Conservation (phyloP, 1,140 invertebrate genomes). For the Tyrophagus putrescentiae region DNA sequence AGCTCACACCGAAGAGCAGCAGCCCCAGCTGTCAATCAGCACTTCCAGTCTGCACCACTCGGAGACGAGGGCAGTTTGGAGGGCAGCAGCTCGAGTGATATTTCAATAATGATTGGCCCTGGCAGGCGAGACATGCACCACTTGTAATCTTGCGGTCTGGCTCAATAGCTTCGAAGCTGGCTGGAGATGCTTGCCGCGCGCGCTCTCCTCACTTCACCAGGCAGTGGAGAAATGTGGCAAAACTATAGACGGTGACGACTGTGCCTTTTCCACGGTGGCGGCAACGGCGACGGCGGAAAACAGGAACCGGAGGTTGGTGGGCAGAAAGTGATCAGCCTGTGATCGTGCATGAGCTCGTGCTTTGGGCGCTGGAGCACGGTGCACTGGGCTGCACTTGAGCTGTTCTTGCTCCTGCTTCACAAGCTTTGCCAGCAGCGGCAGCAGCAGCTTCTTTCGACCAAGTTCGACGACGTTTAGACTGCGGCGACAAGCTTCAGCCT, state of each 20-base stretch:
- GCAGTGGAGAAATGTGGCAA: neutral
- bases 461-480: neutral
- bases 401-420: no score
- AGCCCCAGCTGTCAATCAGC: conserved; percentile 10
- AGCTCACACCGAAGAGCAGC: neutral
- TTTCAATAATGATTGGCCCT: conserved; percentile 14
- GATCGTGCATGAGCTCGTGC: conserved; percentile 5
- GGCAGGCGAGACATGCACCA: conserved; percentile 7
- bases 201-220: no score
- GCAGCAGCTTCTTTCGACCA: no score
- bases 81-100: conserved; percentile 3
- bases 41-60: no score
- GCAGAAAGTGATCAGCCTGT: conserved; percentile 4
- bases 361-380: neutral
- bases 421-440: no score
- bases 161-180: no score
- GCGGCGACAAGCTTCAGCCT: neutral
- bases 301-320: conserved; percentile 13
- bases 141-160: conserved; percentile 9
- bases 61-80: no score
- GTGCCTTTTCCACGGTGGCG: no score
- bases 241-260: neutral
- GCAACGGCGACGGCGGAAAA: neutral
- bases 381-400: no score
- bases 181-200: conserved; percentile 10